Evolutionary conservation across 2,113 vertebrate species (phyloP).

Genomic region (Apodemus speciosus): DNA sequence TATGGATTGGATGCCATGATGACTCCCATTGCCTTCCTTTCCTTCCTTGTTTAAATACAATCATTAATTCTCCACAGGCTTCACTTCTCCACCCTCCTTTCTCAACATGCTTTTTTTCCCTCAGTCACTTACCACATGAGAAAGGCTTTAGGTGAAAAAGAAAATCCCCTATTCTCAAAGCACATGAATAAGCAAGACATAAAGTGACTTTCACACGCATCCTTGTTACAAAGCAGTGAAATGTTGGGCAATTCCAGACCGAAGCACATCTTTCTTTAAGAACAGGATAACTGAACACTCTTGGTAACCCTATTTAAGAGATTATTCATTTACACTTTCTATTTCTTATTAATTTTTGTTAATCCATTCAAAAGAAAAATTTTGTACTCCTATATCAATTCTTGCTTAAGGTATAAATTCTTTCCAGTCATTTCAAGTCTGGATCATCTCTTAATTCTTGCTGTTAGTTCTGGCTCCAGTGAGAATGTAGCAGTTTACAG

Average conservation of each 20-base stretch:
- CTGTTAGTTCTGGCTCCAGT: background rate
- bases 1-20: background rate
- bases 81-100: background rate
- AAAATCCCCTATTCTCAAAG: background rate
- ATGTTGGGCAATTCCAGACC: background rate
- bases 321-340: background rate
- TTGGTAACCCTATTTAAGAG: background rate
- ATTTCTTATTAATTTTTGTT: background rate
- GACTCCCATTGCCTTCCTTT: background rate
- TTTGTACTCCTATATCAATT: background rate
- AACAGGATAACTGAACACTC: background rate
- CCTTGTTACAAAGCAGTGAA: background rate
- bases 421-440: background rate
- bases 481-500: background rate
- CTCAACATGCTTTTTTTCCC: background rate
- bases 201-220: background rate
- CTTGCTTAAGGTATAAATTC: background rate
- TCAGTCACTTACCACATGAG: background rate
- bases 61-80: background rate
- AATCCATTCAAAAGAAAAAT: background rate
- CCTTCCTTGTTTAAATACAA: constrained; percentile 19
- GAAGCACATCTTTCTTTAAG: background rate
- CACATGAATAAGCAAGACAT: background rate
- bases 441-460: background rate
- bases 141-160: background rate